A percentile compares a stretch with the other conserved stretches of the same genome.
Evolutionary conservation across 1,140 invertebrate genomes (phyloP).

Genomic region (Cecropterus lyciades): DNA sequence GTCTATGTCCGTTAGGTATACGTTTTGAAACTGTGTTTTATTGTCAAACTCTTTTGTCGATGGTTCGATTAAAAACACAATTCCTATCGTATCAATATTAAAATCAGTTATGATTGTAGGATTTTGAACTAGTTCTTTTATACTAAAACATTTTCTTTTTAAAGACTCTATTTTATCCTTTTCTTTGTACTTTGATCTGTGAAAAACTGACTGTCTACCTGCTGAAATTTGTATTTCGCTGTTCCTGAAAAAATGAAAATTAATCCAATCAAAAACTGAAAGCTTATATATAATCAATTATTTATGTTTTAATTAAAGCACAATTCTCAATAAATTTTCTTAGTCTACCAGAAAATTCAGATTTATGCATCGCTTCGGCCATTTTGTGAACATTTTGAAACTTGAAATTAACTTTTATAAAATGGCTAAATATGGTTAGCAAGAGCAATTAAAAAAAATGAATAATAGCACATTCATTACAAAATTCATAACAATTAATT

Average conservation of each 20-base stretch:
- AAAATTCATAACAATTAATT: too few relatives aligned
- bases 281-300: too few relatives aligned
- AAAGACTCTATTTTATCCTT: constrained; percentile 47
- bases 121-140: constrained; percentile 58
- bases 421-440: too few relatives aligned
- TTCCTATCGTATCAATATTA: constrained; percentile 67
- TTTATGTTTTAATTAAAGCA: too few relatives aligned
- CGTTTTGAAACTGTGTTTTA: constrained; percentile 71
- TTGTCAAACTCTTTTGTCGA: constrained; percentile 51
- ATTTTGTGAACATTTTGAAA: too few relatives aligned
- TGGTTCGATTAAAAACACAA: constrained; percentile 69
- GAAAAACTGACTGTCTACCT: constrained; percentile 62
- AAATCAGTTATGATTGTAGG: constrained; percentile 54
- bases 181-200: constrained; percentile 50
- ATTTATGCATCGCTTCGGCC: too few relatives aligned
- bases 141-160: constrained; percentile 55
- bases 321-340: too few relatives aligned
- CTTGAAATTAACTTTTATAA: too few relatives aligned
- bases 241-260: constrained; percentile 78
- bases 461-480: too few relatives aligned
- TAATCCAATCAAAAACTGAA: constrained; percentile 33
- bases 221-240: constrained; percentile 78
- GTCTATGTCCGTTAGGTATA: constrained; percentile 80
- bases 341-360: too few relatives aligned
- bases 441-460: too few relatives aligned